phyloP scores from a whole-genome alignment of 2,888 invertebrate species.

The Ennomos erosarius region DNA sequence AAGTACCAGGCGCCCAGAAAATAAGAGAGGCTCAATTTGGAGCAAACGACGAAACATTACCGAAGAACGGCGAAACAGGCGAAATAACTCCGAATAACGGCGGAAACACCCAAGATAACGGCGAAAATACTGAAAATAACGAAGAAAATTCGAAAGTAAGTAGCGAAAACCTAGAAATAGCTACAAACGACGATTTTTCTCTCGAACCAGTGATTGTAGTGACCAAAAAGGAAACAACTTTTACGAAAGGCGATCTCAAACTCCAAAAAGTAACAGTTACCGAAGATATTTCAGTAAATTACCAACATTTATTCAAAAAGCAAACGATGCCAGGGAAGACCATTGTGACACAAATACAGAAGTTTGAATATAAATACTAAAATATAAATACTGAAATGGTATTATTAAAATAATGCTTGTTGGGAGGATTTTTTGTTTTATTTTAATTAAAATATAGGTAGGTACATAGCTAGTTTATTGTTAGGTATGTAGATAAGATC shows the following conservation, averaged over 20 bases:
- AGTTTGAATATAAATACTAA: conserved; percentile 68
- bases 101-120: conserved; percentile 20
- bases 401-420: conserved; percentile 14
- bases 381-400: background rate
- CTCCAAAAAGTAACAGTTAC: conserved; percentile 69
- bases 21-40: conserved; percentile 46
- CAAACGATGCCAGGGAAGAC: conserved; percentile 64
- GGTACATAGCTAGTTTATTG: too few species aligned
- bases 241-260: conserved; percentile 67
- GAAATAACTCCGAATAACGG: conserved; percentile 1
- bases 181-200: conserved; percentile 42
- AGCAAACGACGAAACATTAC: conserved; percentile 5
- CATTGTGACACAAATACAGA: conserved; percentile 64
- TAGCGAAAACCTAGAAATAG: conserved; percentile 33
- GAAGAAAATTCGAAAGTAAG: conserved; percentile 23
- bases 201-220: conserved; percentile 66
- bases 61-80: conserved; percentile 9
- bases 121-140: conserved; percentile 15
- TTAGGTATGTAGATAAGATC: too few species aligned
- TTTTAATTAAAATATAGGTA: too few species aligned
- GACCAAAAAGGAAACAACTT: conserved; percentile 63
- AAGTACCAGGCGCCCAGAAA: conserved; percentile 64
- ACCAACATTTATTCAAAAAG: conserved; percentile 72
- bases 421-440: conserved; percentile 32
- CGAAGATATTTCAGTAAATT: conserved; percentile 71